Conservation (phyloP, 1,140 invertebrate genomes). For the Heterodera schachtii region DNA sequence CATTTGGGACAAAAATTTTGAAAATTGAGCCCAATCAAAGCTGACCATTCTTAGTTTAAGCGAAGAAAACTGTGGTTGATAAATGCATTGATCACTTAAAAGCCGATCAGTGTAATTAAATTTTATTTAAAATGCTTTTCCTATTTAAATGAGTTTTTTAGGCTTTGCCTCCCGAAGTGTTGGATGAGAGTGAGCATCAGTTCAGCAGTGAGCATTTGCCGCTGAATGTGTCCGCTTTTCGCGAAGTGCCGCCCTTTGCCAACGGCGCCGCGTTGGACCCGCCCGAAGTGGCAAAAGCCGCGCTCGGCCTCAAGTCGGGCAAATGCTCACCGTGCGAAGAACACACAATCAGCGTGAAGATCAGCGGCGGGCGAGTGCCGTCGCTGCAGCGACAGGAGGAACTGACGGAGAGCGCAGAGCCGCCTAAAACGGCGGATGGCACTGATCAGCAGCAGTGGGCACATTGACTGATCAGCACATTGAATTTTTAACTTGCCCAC, state of each 20-base stretch:
- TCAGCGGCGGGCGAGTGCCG: conserved; percentile 24
- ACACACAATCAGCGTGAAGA: conserved; percentile 59
- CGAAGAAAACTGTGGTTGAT: no score
- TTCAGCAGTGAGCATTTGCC: conserved; percentile 36
- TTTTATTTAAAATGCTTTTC: no score
- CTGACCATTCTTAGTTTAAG: no score
- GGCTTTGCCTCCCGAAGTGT: conserved; percentile 48
- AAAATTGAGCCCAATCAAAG: no score
- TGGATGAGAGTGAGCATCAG: conserved; percentile 46
- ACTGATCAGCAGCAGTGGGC: neutral
- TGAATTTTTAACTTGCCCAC: no score
- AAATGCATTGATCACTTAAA: no score
- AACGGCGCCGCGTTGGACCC: conserved; percentile 34
- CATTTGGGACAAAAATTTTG: no score
- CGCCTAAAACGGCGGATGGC: conserved; percentile 9
- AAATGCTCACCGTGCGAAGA: conserved; percentile 50
- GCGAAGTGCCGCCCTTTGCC: neutral
- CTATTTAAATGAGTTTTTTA: conserved; percentile 25
- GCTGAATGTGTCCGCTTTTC: conserved; percentile 55
- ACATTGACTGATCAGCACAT: no score
- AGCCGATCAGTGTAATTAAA: no score
- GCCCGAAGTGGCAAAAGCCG: conserved; percentile 4
- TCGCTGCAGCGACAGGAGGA: conserved; percentile 24
- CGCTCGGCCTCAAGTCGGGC: conserved; percentile 59
- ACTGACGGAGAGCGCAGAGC: neutral